A percentile compares a stretch with the other conserved stretches of the same genome.
phyloP scores from a whole-genome alignment of 2,797 vertebrate genomes.

The Pteronotus mesoamericanus region DNA sequence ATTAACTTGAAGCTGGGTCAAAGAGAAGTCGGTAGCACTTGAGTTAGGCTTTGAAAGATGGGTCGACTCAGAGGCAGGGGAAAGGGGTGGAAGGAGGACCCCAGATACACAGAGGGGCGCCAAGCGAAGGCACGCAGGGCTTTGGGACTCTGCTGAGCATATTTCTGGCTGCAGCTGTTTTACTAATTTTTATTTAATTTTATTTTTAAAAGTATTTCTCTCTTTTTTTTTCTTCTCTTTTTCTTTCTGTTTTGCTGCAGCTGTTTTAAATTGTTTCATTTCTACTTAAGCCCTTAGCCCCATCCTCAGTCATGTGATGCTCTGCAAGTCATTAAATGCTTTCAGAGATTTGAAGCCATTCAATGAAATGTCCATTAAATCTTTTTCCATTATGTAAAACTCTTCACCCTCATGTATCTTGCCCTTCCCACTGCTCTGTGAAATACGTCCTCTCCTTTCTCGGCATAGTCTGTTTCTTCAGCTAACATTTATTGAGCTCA shows the following conservation, averaged over 20 bases:
- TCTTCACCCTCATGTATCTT: background rate
- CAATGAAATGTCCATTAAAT: background rate
- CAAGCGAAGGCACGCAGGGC: background rate
- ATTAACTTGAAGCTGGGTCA: background rate
- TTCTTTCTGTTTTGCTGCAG: background rate
- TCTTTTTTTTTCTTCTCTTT: background rate
- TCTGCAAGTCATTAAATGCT: background rate
- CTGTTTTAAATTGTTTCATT: background rate
- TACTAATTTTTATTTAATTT: background rate
- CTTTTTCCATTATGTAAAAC: background rate
- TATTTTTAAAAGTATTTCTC: background rate
- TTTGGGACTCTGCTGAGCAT: background rate
- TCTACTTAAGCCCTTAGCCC: background rate
- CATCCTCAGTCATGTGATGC: accelerated
- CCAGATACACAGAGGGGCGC: background rate
- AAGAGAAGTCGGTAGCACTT: background rate
- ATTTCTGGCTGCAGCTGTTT: constrained; percentile 16
- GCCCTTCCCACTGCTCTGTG: background rate
- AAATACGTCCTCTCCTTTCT: background rate
- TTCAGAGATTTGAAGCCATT: background rate
- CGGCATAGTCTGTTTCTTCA: background rate
- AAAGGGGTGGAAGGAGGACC: background rate
- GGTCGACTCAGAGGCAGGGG: background rate
- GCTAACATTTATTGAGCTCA: background rate
- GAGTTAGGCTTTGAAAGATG: background rate